Conservation (phyloP, 2,113 vertebrate genomes). For the Otis tarda region DNA sequence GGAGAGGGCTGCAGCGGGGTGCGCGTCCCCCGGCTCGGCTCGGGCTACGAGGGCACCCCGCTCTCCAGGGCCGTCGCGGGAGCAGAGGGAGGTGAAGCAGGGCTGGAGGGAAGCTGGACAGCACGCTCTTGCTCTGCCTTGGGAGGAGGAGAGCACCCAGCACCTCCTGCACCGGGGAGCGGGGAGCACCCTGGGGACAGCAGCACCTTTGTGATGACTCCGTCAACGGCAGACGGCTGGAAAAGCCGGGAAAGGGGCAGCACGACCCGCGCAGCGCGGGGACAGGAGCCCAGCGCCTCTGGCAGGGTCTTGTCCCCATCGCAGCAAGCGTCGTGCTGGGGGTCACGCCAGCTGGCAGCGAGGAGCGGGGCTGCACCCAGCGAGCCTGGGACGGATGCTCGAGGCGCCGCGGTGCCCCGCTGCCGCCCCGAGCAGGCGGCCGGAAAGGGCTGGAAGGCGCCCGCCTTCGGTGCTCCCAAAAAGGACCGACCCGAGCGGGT, state of each 20-base stretch:
- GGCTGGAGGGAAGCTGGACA: rapidly evolving
- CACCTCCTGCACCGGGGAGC: background rate
- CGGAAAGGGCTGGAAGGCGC: background rate
- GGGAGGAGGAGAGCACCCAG: background rate
- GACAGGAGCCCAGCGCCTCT: background rate
- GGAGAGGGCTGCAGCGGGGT: background rate
- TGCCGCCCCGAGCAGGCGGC: rapidly evolving
- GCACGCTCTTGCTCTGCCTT: rapidly evolving
- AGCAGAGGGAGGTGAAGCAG: background rate
- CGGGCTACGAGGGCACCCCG: rapidly evolving
- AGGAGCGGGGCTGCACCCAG: rapidly evolving
- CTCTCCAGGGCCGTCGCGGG: rapidly evolving
- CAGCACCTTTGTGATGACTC: background rate
- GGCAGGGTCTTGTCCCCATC: background rate
- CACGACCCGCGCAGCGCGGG: rapidly evolving
- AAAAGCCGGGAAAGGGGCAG: background rate
- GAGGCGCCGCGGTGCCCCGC: rapidly evolving
- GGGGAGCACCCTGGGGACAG: background rate
- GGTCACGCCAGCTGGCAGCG: rapidly evolving
- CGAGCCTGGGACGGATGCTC: rapidly evolving
- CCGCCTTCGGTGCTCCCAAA: rapidly evolving
- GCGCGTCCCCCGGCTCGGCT: rapidly evolving
- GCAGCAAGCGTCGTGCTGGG: rapidly evolving
- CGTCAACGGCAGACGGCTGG: background rate
- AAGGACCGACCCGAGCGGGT: rapidly evolving